These are phyloP conservation scores for Eilema caniola DNA, from an alignment of 2,888 invertebrate species.

Conservation along the genomic window DNA sequence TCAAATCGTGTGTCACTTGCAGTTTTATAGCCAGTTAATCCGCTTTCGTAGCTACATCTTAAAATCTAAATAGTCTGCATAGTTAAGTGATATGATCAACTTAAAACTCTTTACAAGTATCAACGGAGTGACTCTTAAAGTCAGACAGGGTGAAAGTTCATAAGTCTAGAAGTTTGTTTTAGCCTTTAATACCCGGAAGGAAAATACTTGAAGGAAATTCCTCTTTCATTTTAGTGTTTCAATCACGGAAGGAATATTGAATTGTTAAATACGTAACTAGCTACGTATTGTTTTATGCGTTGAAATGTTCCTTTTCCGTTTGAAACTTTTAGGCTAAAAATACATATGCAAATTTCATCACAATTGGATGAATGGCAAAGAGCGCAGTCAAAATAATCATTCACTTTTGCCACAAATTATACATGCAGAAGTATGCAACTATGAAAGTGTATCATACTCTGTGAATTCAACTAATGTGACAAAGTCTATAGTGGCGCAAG, in stretches of 20 bases:
- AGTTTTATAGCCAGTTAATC: slow-evolving; percentile 25
- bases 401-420: background rate
- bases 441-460: background rate
- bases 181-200: slow-evolving; percentile 1
- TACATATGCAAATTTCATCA: background rate
- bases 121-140: slow-evolving; percentile 1
- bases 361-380: background rate
- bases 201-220: background rate
- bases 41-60: slow-evolving; percentile 17
- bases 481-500: background rate
- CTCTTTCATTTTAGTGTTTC: background rate
- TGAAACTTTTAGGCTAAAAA: background rate
- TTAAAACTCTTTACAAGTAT: slow-evolving; percentile 17
- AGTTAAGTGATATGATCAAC: slow-evolving; percentile 31
- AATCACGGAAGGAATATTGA: background rate
- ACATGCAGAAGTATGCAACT: background rate
- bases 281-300: background rate
- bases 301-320: background rate
- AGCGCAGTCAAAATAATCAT: background rate
- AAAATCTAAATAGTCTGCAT: slow-evolving; percentile 29
- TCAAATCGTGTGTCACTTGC: slow-evolving; percentile 16
- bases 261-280: background rate
- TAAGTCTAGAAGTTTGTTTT: background rate
- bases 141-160: slow-evolving; percentile 13
- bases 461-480: background rate